Percentiles rank a stretch among this genome's conserved stretches.
These are phyloP conservation scores for Brachypteracias leptosomus DNA, from an alignment of 2,113 vertebrate genomes.

Conservation along the genomic window DNA sequence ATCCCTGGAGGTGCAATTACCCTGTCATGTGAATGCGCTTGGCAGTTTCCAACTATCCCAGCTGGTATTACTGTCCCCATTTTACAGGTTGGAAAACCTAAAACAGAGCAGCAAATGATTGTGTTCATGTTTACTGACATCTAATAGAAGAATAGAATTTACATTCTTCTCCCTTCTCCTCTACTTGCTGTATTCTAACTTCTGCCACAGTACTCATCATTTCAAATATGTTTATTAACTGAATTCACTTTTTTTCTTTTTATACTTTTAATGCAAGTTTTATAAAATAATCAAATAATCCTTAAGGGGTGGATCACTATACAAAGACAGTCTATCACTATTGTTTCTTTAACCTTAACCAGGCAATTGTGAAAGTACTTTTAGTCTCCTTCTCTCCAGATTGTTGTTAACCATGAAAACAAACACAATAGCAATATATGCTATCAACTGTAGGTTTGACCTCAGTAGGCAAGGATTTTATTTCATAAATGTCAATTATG, in stretches of 20 bases:
- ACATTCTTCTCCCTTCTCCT: neutral
- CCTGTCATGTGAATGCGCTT: neutral
- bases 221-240: neutral
- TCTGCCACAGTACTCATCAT: neutral
- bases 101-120: neutral
- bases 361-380: neutral
- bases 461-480: neutral
- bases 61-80: neutral
- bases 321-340: neutral
- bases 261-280: neutral
- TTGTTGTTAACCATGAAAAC: neutral
- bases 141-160: neutral
- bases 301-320: neutral
- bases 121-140: neutral
- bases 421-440: neutral
- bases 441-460: neutral
- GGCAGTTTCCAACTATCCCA: neutral
- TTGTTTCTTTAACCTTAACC: neutral
- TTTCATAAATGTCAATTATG: neutral
- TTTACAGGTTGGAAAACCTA: neutral
- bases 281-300: neutral
- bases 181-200: neutral
- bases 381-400: neutral
- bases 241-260: neutral
- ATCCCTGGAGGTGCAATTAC: neutral